These are phyloP conservation scores for Ochotona princeps DNA, from an alignment of 2,113 vertebrate species.

Conservation along the genomic window DNA sequence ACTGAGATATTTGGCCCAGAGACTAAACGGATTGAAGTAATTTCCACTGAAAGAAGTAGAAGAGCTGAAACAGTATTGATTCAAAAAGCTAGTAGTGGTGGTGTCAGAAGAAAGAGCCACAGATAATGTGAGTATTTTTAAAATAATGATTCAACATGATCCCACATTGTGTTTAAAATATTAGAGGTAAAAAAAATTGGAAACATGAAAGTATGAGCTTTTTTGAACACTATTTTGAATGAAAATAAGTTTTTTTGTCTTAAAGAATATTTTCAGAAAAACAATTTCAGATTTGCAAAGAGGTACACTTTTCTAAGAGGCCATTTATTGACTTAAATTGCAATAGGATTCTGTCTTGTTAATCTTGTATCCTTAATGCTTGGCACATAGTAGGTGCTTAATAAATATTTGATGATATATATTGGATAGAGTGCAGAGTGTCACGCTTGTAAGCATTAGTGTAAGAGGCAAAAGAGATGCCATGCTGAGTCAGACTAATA, in stretches of 20 bases:
- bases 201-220: constrained; percentile 33
- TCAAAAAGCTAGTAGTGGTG: constrained; percentile 40
- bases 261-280: constrained; percentile 20
- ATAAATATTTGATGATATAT: constrained; percentile 80
- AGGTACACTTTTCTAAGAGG: background rate
- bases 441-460: constrained; percentile 73
- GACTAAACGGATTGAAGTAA: constrained; percentile 63
- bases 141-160: constrained; percentile 5
- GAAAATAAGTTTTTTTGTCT: background rate
- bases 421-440: constrained; percentile 68
- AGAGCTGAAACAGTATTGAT: constrained; percentile 60
- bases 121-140: constrained; percentile 42
- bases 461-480: constrained; percentile 60
- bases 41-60: constrained; percentile 60
- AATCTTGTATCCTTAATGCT: constrained; percentile 60
- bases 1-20: constrained; percentile 66
- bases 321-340: constrained; percentile 50
- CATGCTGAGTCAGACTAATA: constrained; percentile 73
- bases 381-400: constrained; percentile 78
- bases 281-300: constrained; percentile 35
- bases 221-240: constrained; percentile 27
- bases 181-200: background rate
- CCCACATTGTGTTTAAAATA: constrained; percentile 36
- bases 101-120: constrained; percentile 33
- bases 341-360: constrained; percentile 60